A percentile compares a stretch with the other conserved stretches of the same genome.
Conservation (phyloP, 2,797 vertebrate species). For the Ptychobarbus kaznakovi region DNA sequence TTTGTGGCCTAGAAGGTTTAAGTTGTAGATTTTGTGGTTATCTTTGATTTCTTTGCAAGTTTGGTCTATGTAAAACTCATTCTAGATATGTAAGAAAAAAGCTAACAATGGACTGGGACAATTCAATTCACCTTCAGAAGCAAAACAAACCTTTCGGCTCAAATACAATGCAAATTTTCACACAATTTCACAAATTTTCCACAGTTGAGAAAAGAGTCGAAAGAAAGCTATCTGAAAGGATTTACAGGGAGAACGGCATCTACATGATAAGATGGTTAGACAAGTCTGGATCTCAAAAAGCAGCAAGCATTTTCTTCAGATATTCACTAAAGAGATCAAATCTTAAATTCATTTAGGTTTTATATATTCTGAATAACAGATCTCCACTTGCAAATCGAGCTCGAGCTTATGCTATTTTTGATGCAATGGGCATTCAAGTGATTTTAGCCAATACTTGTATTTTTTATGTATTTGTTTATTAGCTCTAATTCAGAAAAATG, state of each 20-base stretch:
- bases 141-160: neutral
- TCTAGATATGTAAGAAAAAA: neutral
- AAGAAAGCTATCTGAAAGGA: conserved; percentile 35
- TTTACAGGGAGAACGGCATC: conserved; percentile 2
- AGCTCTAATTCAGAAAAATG: neutral
- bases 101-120: neutral
- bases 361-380: neutral
- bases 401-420: too few relatives aligned
- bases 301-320: neutral
- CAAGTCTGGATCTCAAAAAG: neutral
- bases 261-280: neutral
- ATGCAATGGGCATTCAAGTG: too few relatives aligned
- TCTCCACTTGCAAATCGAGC: neutral
- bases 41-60: neutral
- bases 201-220: conserved; percentile 18
- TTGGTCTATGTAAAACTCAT: neutral
- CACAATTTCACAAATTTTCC: conserved; percentile 5
- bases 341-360: neutral
- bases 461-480: neutral
- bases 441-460: too few relatives aligned
- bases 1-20: neutral
- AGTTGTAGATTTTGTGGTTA: neutral
- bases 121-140: neutral
- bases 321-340: neutral
- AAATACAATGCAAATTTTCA: conserved; percentile 15